phyloP scores from a whole-genome alignment of 2,113 vertebrate genomes.

The Brevimyrus niger region DNA sequence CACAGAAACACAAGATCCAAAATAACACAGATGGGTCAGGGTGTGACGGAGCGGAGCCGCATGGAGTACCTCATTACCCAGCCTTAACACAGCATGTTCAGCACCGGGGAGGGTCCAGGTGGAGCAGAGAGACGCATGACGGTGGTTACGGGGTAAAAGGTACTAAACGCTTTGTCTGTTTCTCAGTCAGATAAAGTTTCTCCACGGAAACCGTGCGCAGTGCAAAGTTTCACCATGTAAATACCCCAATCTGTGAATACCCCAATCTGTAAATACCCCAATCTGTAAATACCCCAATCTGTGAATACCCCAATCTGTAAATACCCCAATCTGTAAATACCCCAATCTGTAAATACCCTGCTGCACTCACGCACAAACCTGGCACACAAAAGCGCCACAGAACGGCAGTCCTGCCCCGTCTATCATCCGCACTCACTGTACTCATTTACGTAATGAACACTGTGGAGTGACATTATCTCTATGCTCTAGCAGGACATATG shows the following conservation, averaged over 20 bases:
- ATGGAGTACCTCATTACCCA: background rate
- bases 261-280: background rate
- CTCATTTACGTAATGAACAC: background rate
- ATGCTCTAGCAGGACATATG: background rate
- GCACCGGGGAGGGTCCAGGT: background rate
- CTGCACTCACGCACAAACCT: background rate
- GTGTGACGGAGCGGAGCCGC: background rate
- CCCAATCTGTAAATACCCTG: background rate
- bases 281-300: background rate
- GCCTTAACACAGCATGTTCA: background rate
- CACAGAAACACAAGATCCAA: background rate
- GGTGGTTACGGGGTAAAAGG: background rate
- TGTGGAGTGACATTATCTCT: background rate
- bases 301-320: background rate
- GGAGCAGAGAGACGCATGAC: background rate
- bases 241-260: background rate
- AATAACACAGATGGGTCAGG: background rate
- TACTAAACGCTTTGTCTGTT: background rate
- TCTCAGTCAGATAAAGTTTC: background rate
- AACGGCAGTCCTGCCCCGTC: background rate
- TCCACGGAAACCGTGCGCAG: background rate
- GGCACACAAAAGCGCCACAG: background rate
- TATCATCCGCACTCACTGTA: background rate
- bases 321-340: background rate
- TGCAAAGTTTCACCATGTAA: background rate